A percentile compares a stretch with the other conserved stretches of the same genome.
These are phyloP conservation scores for Oithona nana DNA, from an alignment of 2,888 invertebrate species.

Conservation along the genomic window DNA sequence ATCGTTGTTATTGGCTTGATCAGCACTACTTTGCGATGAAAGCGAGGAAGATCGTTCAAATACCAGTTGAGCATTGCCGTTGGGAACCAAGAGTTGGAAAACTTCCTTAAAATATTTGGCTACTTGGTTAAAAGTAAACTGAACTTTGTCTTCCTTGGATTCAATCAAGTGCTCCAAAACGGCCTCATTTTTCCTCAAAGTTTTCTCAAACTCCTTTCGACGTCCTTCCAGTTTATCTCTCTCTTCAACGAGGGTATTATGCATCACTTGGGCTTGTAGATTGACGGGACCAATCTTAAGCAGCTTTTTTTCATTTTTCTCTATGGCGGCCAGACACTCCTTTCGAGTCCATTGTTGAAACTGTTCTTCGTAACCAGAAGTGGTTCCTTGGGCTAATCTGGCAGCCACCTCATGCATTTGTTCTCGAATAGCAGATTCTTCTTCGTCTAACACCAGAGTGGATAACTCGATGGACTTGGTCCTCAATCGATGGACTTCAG, in stretches of 20 bases:
- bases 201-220: not conserved
- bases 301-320: too few species aligned
- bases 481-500: too few species aligned
- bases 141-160: not conserved
- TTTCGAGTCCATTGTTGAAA: too few species aligned
- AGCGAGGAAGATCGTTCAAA: too few species aligned
- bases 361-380: too few species aligned
- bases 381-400: too few species aligned
- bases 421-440: too few species aligned
- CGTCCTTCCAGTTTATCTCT: not conserved
- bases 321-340: too few species aligned
- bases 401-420: too few species aligned
- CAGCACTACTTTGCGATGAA: slow-evolving; percentile 8
- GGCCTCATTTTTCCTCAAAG: not conserved
- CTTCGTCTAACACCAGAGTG: too few species aligned
- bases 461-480: too few species aligned
- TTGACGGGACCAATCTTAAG: not conserved
- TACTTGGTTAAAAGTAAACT: slow-evolving; percentile 7
- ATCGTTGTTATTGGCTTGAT: not conserved
- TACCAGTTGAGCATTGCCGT: slow-evolving; percentile 6
- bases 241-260: not conserved
- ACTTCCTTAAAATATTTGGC: slow-evolving; percentile 18
- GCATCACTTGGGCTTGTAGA: not conserved
- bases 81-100: slow-evolving; percentile 20
- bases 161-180: not conserved